These are phyloP conservation scores for Microtus oregoni DNA, from an alignment of 2,113 vertebrate genomes.

Conservation along the genomic window DNA sequence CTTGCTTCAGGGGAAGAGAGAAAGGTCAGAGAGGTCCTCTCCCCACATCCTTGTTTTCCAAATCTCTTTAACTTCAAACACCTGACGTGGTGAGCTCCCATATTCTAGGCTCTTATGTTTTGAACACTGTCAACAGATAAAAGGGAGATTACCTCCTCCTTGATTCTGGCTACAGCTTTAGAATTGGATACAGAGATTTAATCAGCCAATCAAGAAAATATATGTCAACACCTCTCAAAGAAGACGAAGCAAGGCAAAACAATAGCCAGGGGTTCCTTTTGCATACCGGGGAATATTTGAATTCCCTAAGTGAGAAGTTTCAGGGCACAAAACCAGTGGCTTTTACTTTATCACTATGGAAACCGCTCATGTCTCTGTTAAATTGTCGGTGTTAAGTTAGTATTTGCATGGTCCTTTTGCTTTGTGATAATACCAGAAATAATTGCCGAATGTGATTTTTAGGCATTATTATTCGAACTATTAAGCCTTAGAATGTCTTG, in stretches of 20 bases:
- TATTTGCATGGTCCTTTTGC: constrained; percentile 20
- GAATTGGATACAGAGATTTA: background rate
- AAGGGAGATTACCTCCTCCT: background rate
- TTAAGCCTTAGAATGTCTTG: constrained; percentile 9
- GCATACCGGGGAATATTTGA: constrained; percentile 31
- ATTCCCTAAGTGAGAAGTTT: constrained; percentile 65
- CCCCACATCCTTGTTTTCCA: background rate
- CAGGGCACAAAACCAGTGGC: accelerated
- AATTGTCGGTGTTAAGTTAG: background rate
- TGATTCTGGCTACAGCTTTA: constrained; percentile 1
- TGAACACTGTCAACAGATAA: background rate
- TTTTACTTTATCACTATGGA: background rate
- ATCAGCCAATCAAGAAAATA: background rate
- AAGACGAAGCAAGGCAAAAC: background rate
- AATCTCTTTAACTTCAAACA: background rate
- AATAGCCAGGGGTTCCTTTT: background rate
- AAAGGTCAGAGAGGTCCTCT: background rate
- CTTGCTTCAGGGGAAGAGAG: background rate
- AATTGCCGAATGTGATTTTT: background rate
- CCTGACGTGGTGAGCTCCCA: background rate
- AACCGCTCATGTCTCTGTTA: background rate
- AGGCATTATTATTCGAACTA: background rate
- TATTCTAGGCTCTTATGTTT: background rate
- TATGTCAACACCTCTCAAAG: background rate
- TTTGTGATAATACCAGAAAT: background rate